Base-by-base conservation (phyloP, 2,797 vertebrate genomes). In the Melanotaenia maccullochi region DNA sequence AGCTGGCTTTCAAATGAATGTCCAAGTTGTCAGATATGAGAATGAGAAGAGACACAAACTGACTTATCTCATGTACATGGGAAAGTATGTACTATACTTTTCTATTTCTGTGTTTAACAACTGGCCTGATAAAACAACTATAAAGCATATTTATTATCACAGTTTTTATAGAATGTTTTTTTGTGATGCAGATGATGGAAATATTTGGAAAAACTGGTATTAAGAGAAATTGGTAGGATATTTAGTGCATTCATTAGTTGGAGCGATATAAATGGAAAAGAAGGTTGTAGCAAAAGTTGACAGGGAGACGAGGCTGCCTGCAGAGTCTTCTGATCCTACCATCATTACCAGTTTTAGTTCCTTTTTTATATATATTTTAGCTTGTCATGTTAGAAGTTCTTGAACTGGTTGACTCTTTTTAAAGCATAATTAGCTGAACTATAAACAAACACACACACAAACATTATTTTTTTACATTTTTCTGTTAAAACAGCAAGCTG, bases 1-100 rank as follows among this genome's bases (percentile, higher is more conserved):
- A 22, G 0, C n/a, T 36, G 51, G 14, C 42, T 52, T 61, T 40
- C 12, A 75, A 65, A 71, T 65, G 14, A 75, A 65, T 1, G 3
- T 62, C 9, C 61, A 9, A 62, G 47, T n/a, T 25, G 42, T 60
- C 12, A 12, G 40, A 70, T 36, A 36, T 36, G 60, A 30, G 65
- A 60, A 49, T 20, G 14, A 56, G 52, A 79, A 24, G 65, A 75
- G 61, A 67, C 52, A 22, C 56, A 71, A 61, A 60, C 40, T 67
- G 68, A 40, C 20, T 33, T 35, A 47, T 40, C 13, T 40, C 38
- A 4, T 40, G 32, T 8, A 33, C 1, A 33, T 8, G 7, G 32
- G 32, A 33, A 33, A 40, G 13, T 4, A 14, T 40, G 38, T 40
- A 42, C 16, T 18, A 14, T 8, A 42, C 16, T 18, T 42, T 16